Conservation (phyloP, 2,888 invertebrate species). For the Dryocosmus kuriphilus region DNA sequence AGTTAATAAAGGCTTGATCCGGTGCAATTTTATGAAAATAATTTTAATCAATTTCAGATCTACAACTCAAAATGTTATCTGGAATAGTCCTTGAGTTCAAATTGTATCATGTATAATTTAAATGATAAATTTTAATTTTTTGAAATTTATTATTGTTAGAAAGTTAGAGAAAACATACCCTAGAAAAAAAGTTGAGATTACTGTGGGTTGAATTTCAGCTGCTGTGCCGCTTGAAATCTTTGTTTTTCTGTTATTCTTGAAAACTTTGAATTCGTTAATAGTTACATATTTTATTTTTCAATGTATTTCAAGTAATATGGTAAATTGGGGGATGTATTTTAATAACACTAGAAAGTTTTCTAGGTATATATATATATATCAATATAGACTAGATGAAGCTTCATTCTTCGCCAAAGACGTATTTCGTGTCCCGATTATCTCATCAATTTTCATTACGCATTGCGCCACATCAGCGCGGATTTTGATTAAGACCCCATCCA, state of each 20-base stretch:
- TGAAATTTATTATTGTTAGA: no score
- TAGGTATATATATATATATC: neutral
- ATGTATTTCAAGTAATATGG: no score
- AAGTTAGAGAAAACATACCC: no score
- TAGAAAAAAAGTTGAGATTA: no score
- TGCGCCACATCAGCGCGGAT: slow-evolving; percentile 64
- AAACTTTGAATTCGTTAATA: no score
- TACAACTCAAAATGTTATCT: neutral
- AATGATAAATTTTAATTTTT: no score
- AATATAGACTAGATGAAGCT: neutral
- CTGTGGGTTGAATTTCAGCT: no score
- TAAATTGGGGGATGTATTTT: neutral
- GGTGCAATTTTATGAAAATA: neutral
- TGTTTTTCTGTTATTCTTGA: no score
- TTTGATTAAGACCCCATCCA: slow-evolving; percentile 68
- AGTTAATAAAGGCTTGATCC: neutral
- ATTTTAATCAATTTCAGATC: neutral
- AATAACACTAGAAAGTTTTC: neutral
- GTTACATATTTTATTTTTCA: no score
- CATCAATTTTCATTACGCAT: slow-evolving; percentile 75
- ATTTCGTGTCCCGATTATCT: slow-evolving; percentile 67
- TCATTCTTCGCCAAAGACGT: slow-evolving; percentile 46
- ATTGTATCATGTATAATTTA: no score
- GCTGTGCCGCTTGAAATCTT: no score
- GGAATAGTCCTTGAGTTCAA: no score